Conservation (phyloP, 2,113 vertebrate genomes). For the Verasper variegatus region DNA sequence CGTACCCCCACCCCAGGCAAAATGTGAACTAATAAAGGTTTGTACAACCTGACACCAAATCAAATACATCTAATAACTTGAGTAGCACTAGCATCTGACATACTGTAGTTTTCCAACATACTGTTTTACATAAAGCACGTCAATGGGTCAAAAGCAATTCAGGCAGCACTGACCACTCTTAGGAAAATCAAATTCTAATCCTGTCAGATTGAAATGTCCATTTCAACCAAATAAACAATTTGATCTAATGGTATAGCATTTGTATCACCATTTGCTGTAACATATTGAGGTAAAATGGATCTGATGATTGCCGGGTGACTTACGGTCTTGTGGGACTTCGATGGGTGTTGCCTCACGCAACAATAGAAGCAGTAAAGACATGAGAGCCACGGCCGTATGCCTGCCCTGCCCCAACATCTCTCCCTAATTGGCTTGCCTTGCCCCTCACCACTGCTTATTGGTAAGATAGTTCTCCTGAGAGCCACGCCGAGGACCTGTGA, state of each 20-base stretch:
- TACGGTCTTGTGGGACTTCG: slow-evolving; percentile 91
- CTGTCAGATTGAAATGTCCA: no score
- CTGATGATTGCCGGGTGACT: slow-evolving; percentile 74
- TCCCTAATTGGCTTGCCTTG: slow-evolving; percentile 54
- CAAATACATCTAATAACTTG: no score
- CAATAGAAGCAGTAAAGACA: slow-evolving; percentile 81
- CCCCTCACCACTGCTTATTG: slow-evolving; percentile 51
- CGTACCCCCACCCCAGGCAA: no score
- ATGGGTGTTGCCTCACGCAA: slow-evolving; percentile 83
- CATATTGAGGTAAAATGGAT: background rate
- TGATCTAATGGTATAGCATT: background rate
- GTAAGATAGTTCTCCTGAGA: slow-evolving; percentile 39
- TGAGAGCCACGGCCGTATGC: slow-evolving; percentile 59
- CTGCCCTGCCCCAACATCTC: slow-evolving; percentile 83
- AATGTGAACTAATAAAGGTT: no score
- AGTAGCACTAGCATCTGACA: no score
- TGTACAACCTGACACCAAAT: no score
- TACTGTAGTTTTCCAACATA: no score
- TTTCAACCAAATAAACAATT: background rate
- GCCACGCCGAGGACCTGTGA: slow-evolving; percentile 54
- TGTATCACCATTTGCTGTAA: background rate
- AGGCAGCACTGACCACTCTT: background rate
- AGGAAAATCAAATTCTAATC: background rate
- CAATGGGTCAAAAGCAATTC: background rate
- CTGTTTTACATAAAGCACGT: background rate